Percentiles rank a stretch among this genome's conserved stretches.
These are phyloP conservation scores for Nyctalus aviator DNA, from an alignment of 2,797 vertebrate species.

Conservation along the genomic window DNA sequence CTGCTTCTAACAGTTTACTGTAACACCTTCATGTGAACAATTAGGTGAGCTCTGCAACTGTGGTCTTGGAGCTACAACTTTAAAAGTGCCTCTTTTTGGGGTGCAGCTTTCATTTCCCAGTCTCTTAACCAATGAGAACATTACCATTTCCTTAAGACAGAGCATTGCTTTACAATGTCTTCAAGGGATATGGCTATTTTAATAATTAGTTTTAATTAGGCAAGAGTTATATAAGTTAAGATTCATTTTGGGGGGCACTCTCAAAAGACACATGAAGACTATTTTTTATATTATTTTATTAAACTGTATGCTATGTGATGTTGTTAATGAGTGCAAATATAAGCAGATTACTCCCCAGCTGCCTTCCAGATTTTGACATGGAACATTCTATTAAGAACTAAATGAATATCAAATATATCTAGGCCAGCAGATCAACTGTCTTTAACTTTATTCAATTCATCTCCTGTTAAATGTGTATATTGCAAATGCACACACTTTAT, in stretches of 20 bases:
- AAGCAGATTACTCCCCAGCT: conserved; percentile 72
- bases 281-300: conserved; percentile 73
- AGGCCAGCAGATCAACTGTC: background rate
- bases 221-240: conserved; percentile 79
- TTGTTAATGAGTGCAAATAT: conserved; percentile 76
- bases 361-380: conserved; percentile 76
- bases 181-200: conserved; percentile 77
- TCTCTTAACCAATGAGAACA: conserved; percentile 61
- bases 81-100: conserved; percentile 53
- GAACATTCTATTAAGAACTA: background rate
- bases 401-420: background rate
- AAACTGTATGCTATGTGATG: conserved; percentile 69
- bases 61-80: background rate
- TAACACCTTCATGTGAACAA: background rate
- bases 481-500: background rate
- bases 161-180: conserved; percentile 64
- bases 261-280: conserved; percentile 76
- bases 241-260: conserved; percentile 75
- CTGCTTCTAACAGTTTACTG: background rate
- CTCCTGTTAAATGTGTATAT: background rate
- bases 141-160: conserved; percentile 68
- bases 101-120: conserved; percentile 51
- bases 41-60: background rate
- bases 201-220: conserved; percentile 84
- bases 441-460: background rate